Base-by-base conservation (phyloP, 2,113 vertebrate species). In the Pseudorectes ferrugineus region DNA sequence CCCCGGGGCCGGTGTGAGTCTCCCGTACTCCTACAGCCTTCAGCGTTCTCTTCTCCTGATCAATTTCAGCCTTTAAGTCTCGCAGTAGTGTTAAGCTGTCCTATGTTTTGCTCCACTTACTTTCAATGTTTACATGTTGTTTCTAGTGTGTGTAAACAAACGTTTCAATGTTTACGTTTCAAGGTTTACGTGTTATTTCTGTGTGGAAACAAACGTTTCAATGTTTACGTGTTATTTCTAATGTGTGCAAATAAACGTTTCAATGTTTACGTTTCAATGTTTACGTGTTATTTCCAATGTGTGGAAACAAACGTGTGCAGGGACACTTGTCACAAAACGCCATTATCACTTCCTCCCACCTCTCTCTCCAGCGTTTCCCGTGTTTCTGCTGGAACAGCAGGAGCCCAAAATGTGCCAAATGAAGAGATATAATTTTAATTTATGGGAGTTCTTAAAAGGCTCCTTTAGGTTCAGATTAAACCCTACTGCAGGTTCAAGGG, bases 371-470 rank as follows among this genome's bases (percentile, higher is more conserved):
- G 4, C 5, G 3, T 33, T 42, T 75, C 52, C 87, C 10, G 14
- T 46, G 21, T 59, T 77, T 89, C 66, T 78, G 87, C 54, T 52
- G 23, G 46, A 97, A 77, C 87, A 92, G 77, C 40, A n/a, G 84
- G 92, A 84, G 31, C 42, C 46, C 65, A 73, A 89, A 91, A 61
- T 81, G 58, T 77, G 46, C 54, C 52, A 67, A 89, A 93, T 61
- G 31, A 85, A 89, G 71, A 95, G 91, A 72, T 58, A 75, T 9
- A 14, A 80, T 88, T 97, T 85, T 79, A 95, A 97, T 92, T 71
- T 71, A 55, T 76, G 73, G 48, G 31, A 77, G 29, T 68, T 94
- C 71, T 93, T 94, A 65, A 94, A 95, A 97, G 90, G 46, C 45
- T 86, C 25, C 68, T 76, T 86, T 94, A 55, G 86, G 67, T 88